A percentile compares a stretch with the other conserved stretches of the same genome.
These are phyloP conservation scores for Pogonocichla stellata DNA, from an alignment of 2,113 vertebrate genomes.

Conservation along the genomic window DNA sequence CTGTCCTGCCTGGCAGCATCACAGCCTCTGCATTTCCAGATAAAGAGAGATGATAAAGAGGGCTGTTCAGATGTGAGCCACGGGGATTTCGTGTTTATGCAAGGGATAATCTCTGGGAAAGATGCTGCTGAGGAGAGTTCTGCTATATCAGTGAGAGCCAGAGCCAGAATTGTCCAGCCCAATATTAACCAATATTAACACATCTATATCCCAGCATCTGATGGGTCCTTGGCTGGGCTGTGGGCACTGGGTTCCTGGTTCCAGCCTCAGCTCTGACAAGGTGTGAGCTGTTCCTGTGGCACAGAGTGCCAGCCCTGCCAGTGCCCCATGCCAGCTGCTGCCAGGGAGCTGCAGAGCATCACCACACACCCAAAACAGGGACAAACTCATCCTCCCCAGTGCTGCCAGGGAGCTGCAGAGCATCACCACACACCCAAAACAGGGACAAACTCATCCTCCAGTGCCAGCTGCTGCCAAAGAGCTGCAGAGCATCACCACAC, in stretches of 20 bases:
- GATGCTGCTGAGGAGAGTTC: not conserved
- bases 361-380: no score
- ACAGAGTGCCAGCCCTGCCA: not conserved
- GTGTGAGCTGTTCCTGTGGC: not conserved
- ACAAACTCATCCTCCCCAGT: not conserved
- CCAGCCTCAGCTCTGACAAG: not conserved
- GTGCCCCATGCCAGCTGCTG: no score
- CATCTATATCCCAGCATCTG: not conserved
- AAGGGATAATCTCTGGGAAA: not conserved
- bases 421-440: no score
- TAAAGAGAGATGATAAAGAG: not conserved
- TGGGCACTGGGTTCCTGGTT: conserved; percentile 11
- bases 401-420: not conserved
- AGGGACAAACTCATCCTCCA: no score
- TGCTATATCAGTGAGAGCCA: not conserved
- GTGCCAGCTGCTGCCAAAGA: conserved; percentile 1
- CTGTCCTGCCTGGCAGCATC: not conserved
- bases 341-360: no score
- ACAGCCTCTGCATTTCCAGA: not conserved
- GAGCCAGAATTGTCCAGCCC: not conserved
- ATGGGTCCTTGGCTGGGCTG: not conserved
- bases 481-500: no score
- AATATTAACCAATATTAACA: not conserved
- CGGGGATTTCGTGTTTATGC: not conserved
- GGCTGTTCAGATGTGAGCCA: not conserved